Base-by-base conservation (phyloP, 37 sponge, comb jelly and placozoan species). In the Cladorhizidae sp. region DNA sequence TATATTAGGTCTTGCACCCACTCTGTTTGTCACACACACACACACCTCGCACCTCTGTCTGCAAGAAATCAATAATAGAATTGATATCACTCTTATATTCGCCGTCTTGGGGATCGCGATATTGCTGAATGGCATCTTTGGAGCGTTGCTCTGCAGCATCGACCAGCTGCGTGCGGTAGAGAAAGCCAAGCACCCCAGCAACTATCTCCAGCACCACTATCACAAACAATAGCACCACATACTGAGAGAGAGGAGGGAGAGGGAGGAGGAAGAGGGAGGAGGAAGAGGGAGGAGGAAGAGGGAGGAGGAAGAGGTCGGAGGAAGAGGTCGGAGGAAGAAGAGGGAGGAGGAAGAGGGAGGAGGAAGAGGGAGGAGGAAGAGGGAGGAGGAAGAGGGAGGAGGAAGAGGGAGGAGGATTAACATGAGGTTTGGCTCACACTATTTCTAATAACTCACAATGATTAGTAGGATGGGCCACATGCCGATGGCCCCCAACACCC, bases 121-220 rank as follows among this genome's bases (percentile, higher is more conserved):
- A 74, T 32, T 33, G 33, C 14, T 14, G 22, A 18, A 74, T 74
- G 31, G 74, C 32, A 25, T 74, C 74, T 2, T 3, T 1, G 2
- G 56, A 50, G 9, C 74, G 15, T 56, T 18, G n/a, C 12, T 3
- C 77, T 32, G 33, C 62, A 31, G 29, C 25, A 2, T 76, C 62
- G 3, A 18, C 42, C 42, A 76, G 0, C 0, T 74, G 55, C 11
- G 74, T 69, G 3, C 56, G 56, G 59, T 52, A 91, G 37, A 91
- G 75, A 63, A 83, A 83, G 25, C 80, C 87, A 29, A 91, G 76
- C 25, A 91, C 83, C 20, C 81, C 92, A 58, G 84, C 87, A 8
- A 80, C 84, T 22, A 86, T 73, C 70, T 91, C 80, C 17, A 91
- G 38, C 15, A 87, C 18, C 7, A 91, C 64, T 1, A 91, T 80